phyloP scores from a whole-genome alignment of 1,140 invertebrate genomes.

The Laodelphax striatellus region DNA sequence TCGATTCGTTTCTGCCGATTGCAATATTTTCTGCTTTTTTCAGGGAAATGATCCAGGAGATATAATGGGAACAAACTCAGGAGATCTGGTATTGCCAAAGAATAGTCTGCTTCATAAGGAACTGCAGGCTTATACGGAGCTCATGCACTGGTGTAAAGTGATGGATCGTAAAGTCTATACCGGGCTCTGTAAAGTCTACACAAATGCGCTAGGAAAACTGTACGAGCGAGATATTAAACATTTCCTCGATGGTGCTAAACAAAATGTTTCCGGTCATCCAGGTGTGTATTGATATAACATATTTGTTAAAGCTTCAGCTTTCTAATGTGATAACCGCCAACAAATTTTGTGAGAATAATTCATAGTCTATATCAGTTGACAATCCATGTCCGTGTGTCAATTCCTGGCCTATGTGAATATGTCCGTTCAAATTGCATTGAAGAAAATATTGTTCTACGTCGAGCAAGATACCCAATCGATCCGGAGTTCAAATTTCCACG shows the following conservation, averaged over 20 bases:
- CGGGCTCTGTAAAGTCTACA: constrained; percentile 70
- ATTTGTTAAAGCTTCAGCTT: no score
- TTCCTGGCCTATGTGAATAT: no score
- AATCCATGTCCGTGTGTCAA: no score
- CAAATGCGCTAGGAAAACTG: constrained; percentile 60
- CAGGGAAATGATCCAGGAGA: constrained; percentile 56
- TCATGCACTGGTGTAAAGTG: constrained; percentile 82
- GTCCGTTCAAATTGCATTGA: no score
- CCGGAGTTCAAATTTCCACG: no score
- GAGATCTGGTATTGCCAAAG: constrained; percentile 51
- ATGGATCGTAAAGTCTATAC: constrained; percentile 74
- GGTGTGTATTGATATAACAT: not conserved
- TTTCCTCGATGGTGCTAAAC: constrained; percentile 67
- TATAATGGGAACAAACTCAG: constrained; percentile 31
- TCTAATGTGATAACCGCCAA: no score
- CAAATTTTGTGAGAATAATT: no score
- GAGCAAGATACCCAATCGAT: no score
- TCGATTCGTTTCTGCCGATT: not conserved
- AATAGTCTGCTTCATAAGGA: constrained; percentile 71
- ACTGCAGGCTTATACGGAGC: constrained; percentile 68
- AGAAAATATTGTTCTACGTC: no score
- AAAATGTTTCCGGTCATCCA: constrained; percentile 30
- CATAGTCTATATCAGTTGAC: no score
- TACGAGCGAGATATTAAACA: constrained; percentile 72
- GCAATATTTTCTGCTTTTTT: constrained; percentile 13